phyloP scores from a whole-genome alignment of 2,113 vertebrate genomes.

The Peromyscus californicus region DNA sequence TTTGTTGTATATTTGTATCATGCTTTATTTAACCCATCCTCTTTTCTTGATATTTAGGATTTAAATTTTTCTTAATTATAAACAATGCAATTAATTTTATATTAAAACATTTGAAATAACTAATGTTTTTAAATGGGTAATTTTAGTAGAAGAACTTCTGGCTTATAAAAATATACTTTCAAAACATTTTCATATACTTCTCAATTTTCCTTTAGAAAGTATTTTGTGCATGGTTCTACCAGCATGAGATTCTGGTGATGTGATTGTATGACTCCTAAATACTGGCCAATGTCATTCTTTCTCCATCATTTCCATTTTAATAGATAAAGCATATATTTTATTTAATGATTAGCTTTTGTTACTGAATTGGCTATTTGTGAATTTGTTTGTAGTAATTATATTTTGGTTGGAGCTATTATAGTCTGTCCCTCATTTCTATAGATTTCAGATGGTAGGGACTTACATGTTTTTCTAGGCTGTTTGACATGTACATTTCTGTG shows the following conservation, averaged over 20 bases:
- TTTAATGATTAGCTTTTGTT: constrained; percentile 42
- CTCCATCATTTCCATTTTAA: constrained; percentile 16
- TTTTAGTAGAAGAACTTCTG: constrained; percentile 39
- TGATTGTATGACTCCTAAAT: neutral
- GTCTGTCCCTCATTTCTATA: neutral
- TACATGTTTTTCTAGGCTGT: constrained; percentile 14
- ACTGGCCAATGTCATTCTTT: neutral
- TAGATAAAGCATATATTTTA: neutral
- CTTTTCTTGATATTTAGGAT: neutral
- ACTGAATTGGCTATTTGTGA: constrained; percentile 38
- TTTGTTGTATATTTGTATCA: constrained; percentile 11
- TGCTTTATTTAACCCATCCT: neutral
- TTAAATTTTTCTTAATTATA: constrained; percentile 6
- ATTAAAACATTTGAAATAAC: neutral
- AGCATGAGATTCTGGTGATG: neutral
- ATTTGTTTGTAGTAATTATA: constrained; percentile 29
- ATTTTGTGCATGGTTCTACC: neutral
- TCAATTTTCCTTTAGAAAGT: neutral
- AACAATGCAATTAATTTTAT: neutral
- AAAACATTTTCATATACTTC: neutral
- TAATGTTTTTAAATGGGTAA: constrained; percentile 31
- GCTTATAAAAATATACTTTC: neutral
- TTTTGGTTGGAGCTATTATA: constrained; percentile 40
- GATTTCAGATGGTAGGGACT: constrained; percentile 21
- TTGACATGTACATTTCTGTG: neutral